These are phyloP conservation scores for Brachynemurus nebulosus DNA, from an alignment of 2,888 invertebrate genomes.

Conservation along the genomic window DNA sequence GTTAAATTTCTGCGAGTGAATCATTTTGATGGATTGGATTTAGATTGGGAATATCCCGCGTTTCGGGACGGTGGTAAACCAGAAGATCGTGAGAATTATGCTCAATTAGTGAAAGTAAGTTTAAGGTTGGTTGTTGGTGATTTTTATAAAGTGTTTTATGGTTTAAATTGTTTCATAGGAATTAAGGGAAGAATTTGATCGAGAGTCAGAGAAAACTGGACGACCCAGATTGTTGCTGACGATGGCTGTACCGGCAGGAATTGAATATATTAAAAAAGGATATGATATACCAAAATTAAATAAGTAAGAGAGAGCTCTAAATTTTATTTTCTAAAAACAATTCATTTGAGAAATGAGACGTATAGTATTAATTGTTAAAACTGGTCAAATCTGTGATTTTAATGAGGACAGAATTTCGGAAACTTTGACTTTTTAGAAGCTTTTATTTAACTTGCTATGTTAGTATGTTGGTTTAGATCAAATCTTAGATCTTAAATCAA, in stretches of 20 bases:
- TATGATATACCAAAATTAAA: slow-evolving; percentile 80
- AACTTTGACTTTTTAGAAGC: too few species aligned
- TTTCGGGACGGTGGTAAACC: slow-evolving; percentile 69
- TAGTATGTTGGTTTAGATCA: too few species aligned
- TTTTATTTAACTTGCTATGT: too few species aligned
- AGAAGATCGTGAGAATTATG: slow-evolving; percentile 77
- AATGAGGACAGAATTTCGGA: too few species aligned
- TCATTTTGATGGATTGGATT: slow-evolving; percentile 84
- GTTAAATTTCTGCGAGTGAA: slow-evolving; percentile 80
- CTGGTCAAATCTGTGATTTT: too few species aligned
- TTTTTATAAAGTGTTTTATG: neutral
- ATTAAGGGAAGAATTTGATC: slow-evolving; percentile 75
- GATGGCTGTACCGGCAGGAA: slow-evolving; percentile 89
- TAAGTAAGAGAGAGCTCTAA: slow-evolving; percentile 38
- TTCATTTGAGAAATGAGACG: too few species aligned
- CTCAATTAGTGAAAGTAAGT: slow-evolving; percentile 61
- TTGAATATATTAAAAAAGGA: slow-evolving; percentile 85
- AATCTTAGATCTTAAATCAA: too few species aligned
- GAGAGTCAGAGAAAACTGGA: slow-evolving; percentile 72
- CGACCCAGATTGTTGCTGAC: slow-evolving; percentile 66
- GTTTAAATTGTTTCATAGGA: slow-evolving; percentile 38
- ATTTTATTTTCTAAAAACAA: too few species aligned
- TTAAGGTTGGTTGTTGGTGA: neutral
- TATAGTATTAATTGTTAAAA: too few species aligned
- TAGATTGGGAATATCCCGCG: slow-evolving; percentile 85